These are phyloP conservation scores for Anniella stebbinsi DNA, from an alignment of 2,797 vertebrate genomes.

Conservation along the genomic window DNA sequence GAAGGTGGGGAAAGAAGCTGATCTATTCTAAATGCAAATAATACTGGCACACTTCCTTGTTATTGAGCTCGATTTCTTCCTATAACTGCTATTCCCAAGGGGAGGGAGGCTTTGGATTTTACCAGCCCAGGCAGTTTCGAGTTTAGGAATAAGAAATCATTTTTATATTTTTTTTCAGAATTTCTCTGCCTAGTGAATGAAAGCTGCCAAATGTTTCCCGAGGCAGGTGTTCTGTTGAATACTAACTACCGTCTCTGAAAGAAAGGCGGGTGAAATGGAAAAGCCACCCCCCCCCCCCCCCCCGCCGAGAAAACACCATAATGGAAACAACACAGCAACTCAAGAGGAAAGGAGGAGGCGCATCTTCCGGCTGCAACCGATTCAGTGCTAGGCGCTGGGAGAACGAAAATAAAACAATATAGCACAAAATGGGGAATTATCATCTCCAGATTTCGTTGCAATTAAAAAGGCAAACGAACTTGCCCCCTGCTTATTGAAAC, in stretches of 20 bases:
- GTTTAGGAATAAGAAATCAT: conserved; percentile 57
- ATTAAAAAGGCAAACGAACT: conserved; percentile 15
- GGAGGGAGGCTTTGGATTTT: conserved; percentile 52
- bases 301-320: conserved; percentile 39
- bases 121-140: conserved; percentile 46
- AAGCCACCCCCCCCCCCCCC: too few species aligned
- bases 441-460: conserved; percentile 13
- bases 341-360: conserved; percentile 10
- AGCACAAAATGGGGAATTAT: conserved; percentile 7
- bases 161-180: conserved; percentile 54
- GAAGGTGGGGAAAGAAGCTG: conserved; percentile 37
- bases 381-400: conserved; percentile 31
- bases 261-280: conserved; percentile 51
- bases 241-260: conserved; percentile 56
- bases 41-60: conserved; percentile 44
- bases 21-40: conserved; percentile 53
- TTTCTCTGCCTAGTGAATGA: conserved; percentile 55
- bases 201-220: conserved; percentile 63
- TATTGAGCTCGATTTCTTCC: conserved; percentile 39
- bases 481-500: not conserved
- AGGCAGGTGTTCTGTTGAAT: conserved; percentile 62
- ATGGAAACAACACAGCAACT: conserved; percentile 7
- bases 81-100: conserved; percentile 37
- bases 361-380: conserved; percentile 30
- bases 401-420: conserved; percentile 18